Evolutionary conservation across 2,888 invertebrate genomes (phyloP), one percentile per base, ranked within the genome.

Genomic region (Lordiphosa andalusiaca): DNA sequence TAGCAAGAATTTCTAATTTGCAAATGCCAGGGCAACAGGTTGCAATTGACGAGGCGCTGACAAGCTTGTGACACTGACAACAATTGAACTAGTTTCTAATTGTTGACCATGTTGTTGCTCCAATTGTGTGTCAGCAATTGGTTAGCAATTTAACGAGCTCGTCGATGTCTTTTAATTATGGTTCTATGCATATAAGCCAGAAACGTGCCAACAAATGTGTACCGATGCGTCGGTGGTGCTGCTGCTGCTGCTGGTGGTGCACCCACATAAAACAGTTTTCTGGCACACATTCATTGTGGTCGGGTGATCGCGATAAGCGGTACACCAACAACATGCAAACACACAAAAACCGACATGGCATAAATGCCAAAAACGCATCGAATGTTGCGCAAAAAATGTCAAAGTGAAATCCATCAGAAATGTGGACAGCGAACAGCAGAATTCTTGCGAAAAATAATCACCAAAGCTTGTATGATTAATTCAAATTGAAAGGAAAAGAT

Each of bases 31-130:
- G 57, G 46, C 54, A 60, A 54, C 76, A 63, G 52, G 75, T 69
- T 65, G 75, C 46, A 37, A 51, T 41, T 37, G 63, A 76, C 39
- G 55, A 51, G 62, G 41, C 58, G 63, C 19, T 59, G 64, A 75
- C 66, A 69, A 41, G 65, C 54, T 44, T 55, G 58, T 65, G 67
- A 52, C 75, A 74, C 48, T 58, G 80, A 67, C 67, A 76, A 67
- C 68, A 82, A 78, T 69, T 82, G 80, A 75, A 75, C 83, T 62
- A 68, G 47, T 68, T 77, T 83, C 76, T 80, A 80, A 83, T 75
- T 75, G 68, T 72, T 68, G 64, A 64, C 62, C 78, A 69, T 82
- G 74, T 77, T 77, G 71, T 70, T 81, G 51, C 41, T 30, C 25
- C 35, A 21, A 38, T 48, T 42, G 38, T 38, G 39, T 52, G 65